These are phyloP conservation scores for Rotaria magnacalcarata DNA, from an alignment of 2,888 invertebrate genomes.

Conservation along the genomic window DNA sequence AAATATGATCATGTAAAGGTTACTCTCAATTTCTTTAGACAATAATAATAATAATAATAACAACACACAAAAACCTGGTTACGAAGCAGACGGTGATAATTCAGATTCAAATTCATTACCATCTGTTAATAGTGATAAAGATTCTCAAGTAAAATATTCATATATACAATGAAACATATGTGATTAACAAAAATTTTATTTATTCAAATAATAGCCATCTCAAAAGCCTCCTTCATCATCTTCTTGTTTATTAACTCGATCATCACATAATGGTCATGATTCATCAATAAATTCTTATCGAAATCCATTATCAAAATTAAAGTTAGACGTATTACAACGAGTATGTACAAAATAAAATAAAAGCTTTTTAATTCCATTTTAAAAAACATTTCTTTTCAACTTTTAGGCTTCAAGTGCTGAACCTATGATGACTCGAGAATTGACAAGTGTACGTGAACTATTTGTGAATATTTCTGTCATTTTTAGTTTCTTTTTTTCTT, in stretches of 20 bases:
- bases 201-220: background rate
- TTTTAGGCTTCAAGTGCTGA: constrained; percentile 26
- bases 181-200: no score
- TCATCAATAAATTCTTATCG: background rate
- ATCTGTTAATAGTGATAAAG: constrained; percentile 36
- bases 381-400: background rate
- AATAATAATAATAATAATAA: background rate
- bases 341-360: background rate
- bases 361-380: no score
- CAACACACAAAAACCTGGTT: background rate
- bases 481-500: background rate
- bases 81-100: constrained; percentile 36
- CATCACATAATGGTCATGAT: constrained; percentile 34
- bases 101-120: constrained; percentile 11
- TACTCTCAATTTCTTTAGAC: background rate
- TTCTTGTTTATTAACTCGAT: background rate
- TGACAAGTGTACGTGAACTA: background rate
- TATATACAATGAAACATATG: no score
- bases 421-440: constrained; percentile 33
- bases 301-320: constrained; percentile 31
- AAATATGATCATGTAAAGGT: background rate
- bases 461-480: no score
- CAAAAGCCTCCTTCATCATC: constrained; percentile 16
- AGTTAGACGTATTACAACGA: constrained; percentile 24
- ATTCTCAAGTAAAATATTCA: background rate